phyloP scores from a whole-genome alignment of 2,888 invertebrate species.

The Synanthedon andrenaeformis region DNA sequence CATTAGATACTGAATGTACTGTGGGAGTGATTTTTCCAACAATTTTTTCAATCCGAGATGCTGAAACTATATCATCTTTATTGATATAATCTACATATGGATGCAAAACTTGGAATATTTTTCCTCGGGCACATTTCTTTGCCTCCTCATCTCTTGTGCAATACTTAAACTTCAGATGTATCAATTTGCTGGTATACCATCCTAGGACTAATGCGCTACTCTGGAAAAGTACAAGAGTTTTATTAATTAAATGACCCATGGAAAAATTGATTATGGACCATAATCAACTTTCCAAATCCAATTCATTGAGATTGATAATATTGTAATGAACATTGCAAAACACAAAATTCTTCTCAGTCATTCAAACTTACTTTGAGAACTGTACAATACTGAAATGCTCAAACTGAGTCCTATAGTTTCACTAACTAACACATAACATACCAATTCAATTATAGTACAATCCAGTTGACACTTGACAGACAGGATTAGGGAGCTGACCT shows the following conservation, averaged over 20 bases:
- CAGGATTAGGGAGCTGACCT: no score
- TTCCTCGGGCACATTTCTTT: slow-evolving; percentile 16
- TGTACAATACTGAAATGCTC: no score
- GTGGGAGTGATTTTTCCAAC: slow-evolving; percentile 32
- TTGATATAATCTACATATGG: slow-evolving; percentile 30
- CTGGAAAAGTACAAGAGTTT: slow-evolving; percentile 36
- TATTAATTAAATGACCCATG: background rate
- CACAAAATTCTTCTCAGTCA: background rate
- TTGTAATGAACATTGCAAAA: background rate
- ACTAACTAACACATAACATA: no score
- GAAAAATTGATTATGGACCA: background rate
- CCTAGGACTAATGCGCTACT: slow-evolving; percentile 73
- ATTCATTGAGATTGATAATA: no score
- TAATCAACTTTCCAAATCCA: no score
- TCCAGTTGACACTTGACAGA: no score
- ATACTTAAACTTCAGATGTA: slow-evolving; percentile 48
- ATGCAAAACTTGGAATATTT: slow-evolving; percentile 26
- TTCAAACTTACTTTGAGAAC: no score
- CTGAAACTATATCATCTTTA: slow-evolving; percentile 22
- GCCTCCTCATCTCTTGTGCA: slow-evolving; percentile 18
- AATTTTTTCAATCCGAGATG: slow-evolving; percentile 29
- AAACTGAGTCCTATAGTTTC: no score
- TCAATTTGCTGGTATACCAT: slow-evolving; percentile 73
- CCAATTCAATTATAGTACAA: no score
- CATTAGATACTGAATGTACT: slow-evolving; percentile 53